These are phyloP conservation scores for Agrilus cyanescens DNA, from an alignment of 2,888 invertebrate genomes.

Conservation along the genomic window DNA sequence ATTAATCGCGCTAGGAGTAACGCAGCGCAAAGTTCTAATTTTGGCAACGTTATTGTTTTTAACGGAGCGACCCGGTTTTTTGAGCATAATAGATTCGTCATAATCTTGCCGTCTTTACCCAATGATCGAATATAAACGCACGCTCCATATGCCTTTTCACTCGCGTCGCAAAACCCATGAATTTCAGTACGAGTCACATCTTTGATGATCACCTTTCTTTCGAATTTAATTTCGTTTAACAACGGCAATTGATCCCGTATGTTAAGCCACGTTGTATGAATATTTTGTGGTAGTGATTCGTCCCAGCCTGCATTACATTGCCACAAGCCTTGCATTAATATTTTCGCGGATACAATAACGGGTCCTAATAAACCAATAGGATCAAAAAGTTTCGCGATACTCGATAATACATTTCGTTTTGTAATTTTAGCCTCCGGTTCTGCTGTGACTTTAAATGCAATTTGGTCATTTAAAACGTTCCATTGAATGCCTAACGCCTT, in stretches of 20 bases:
- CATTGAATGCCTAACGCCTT: neutral
- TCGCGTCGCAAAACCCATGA: slow-evolving; percentile 5
- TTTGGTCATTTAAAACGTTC: no score
- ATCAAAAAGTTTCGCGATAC: slow-evolving; percentile 1
- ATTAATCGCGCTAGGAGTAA: neutral
- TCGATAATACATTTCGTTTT: slow-evolving; percentile 4
- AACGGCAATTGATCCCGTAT: neutral
- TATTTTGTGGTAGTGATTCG: neutral
- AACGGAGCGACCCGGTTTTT: slow-evolving; percentile 3
- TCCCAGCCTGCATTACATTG: neutral
- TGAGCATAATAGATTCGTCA: neutral
- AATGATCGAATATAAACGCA: slow-evolving; percentile 2
- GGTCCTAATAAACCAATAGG: neutral
- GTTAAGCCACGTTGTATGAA: neutral
- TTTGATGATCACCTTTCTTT: neutral
- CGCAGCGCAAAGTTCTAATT: slow-evolving; percentile 7
- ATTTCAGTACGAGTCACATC: neutral
- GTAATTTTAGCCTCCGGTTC: slow-evolving; percentile 5
- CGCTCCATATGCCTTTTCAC: slow-evolving; percentile 5
- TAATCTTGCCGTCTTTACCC: neutral
- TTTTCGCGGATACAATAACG: slow-evolving; percentile 3
- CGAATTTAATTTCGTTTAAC: slow-evolving; percentile 1
- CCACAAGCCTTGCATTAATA: slow-evolving; percentile 7
- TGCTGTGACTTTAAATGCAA: slow-evolving; percentile 6
- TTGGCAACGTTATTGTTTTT: slow-evolving; percentile 3